Percentiles rank a stretch among this genome's conserved stretches.
These are phyloP conservation scores for Momotus momota DNA, from an alignment of 2,797 vertebrate genomes.

Conservation along the genomic window DNA sequence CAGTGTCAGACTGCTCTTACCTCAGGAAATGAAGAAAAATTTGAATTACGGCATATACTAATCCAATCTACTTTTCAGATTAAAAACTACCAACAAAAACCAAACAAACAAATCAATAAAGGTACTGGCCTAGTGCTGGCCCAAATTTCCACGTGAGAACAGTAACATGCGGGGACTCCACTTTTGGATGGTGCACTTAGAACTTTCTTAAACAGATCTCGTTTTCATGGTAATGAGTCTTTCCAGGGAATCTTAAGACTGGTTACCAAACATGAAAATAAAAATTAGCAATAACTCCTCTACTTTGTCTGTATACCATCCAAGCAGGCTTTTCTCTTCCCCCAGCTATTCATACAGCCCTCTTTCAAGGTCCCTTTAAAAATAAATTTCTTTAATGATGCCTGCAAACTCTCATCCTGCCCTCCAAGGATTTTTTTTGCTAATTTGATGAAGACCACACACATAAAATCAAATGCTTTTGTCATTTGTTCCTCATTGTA, in stretches of 20 bases:
- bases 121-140: neutral
- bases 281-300: neutral
- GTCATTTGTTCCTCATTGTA: constrained; percentile 58
- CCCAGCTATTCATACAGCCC: neutral
- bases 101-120: neutral
- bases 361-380: constrained; percentile 8
- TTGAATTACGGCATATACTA: neutral
- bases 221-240: neutral
- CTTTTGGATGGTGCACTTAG: neutral
- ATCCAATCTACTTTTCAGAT: neutral
- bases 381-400: constrained; percentile 45
- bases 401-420: neutral
- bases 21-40: neutral
- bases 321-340: neutral
- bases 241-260: neutral
- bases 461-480: constrained; percentile 62
- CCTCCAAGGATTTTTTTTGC: neutral
- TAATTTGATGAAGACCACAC: constrained; percentile 65
- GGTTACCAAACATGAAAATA: neutral
- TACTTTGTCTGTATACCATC: neutral
- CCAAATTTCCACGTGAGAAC: rapidly evolving
- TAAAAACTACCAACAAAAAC: neutral
- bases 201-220: neutral
- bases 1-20: neutral
- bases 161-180: neutral